Percentiles rank a stretch among this genome's conserved stretches.
Evolutionary conservation across 2,113 vertebrate genomes (phyloP).

Genomic region (Oreochromis spilurus): DNA sequence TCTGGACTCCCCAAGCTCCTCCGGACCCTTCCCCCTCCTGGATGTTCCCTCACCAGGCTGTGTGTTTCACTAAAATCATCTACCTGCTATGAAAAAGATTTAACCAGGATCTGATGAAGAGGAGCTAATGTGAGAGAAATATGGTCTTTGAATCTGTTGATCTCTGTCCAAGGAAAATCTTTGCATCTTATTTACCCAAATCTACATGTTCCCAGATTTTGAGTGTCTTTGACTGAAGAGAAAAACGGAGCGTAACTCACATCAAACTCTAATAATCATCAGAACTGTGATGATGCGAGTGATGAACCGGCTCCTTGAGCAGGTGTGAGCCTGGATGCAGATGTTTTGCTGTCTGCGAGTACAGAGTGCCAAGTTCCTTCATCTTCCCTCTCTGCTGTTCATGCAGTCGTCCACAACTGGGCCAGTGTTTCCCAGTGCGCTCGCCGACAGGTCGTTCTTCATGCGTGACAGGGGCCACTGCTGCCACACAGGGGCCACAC

Average conservation of each 20-base stretch:
- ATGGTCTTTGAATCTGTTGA: neutral
- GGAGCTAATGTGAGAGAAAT: neutral
- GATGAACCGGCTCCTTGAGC: neutral
- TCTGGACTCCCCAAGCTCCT: neutral
- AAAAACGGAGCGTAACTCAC: neutral
- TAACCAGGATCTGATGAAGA: fast-evolving
- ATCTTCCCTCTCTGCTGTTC: neutral
- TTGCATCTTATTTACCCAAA: neutral
- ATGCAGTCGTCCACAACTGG: slow-evolving; percentile 18
- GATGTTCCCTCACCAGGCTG: neutral
- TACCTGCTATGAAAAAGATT: neutral
- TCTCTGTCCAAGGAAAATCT: neutral
- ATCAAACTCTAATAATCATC: neutral
- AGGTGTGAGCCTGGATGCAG: neutral
- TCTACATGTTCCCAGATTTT: fast-evolving
- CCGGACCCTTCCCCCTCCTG: neutral
- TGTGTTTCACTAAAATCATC: neutral
- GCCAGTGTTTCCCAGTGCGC: neutral
- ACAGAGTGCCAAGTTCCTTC: neutral
- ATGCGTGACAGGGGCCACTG: slow-evolving; percentile 5
- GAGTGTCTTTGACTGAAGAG: neutral
- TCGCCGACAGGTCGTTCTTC: neutral
- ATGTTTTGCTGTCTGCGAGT: neutral
- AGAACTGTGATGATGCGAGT: neutral
- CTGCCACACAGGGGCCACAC: neutral